A percentile compares a stretch with the other conserved stretches of the same genome.
Conservation (phyloP, 2,888 invertebrate genomes). For the Stenurella melanura region DNA sequence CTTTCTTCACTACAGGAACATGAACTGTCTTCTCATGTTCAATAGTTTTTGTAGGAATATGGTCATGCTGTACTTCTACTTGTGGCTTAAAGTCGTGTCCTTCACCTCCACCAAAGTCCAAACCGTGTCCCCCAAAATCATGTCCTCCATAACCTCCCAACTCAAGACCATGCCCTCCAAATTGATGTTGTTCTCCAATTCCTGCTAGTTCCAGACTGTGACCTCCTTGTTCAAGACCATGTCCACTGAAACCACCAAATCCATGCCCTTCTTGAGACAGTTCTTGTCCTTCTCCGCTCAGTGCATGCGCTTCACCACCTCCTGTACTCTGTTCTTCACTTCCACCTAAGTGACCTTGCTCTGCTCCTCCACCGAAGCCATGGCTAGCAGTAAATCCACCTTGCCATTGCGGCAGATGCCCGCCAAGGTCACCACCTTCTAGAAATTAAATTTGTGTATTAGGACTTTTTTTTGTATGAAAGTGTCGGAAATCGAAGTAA, state of each 20-base stretch:
- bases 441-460: background rate
- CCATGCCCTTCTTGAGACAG: constrained; percentile 35
- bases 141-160: constrained; percentile 56
- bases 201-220: constrained; percentile 61
- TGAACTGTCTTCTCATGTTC: constrained; percentile 82
- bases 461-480: too few relatives aligned
- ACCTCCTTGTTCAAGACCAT: constrained; percentile 52
- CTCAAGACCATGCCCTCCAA: constrained; percentile 53
- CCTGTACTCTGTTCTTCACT: constrained; percentile 4
- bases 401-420: constrained; percentile 42
- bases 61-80: constrained; percentile 75
- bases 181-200: constrained; percentile 25
- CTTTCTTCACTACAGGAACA: constrained; percentile 82
- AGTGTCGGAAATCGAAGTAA: too few relatives aligned
- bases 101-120: constrained; percentile 62
- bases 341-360: constrained; percentile 21
- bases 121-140: constrained; percentile 43
- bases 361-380: constrained; percentile 46
- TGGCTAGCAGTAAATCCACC: constrained; percentile 43
- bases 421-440: constrained; percentile 15
- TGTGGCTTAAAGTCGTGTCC: constrained; percentile 74
- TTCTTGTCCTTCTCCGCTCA: constrained; percentile 15
- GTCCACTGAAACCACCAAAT: constrained; percentile 44
- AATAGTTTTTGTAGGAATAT: constrained; percentile 77
- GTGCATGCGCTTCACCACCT: background rate